These are phyloP conservation scores for Apis cerana DNA, from an alignment of 1,140 invertebrate species.

Conservation along the genomic window DNA sequence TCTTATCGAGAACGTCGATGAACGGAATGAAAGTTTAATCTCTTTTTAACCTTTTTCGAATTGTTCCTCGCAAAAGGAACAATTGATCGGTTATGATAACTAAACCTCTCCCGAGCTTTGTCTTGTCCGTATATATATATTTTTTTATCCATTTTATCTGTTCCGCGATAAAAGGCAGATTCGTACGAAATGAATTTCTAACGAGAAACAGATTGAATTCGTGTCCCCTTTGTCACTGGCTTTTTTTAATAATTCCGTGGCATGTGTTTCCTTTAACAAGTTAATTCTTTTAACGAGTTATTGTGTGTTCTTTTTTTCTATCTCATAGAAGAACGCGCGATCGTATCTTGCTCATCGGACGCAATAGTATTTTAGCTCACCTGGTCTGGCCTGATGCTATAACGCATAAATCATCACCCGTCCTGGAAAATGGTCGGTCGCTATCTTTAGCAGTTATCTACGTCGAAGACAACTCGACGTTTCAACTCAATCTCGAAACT, in stretches of 20 bases:
- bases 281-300: conserved; percentile 8
- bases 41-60: neutral
- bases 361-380: neutral
- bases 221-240: neutral
- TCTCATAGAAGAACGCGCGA: neutral
- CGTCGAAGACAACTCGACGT: neutral
- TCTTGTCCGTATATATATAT: no score
- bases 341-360: neutral
- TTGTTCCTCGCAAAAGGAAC: neutral
- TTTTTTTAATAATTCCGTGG: neutral
- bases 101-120: neutral
- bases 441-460: neutral
- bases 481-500: neutral
- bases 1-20: neutral
- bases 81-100: neutral
- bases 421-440: neutral
- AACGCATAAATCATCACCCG: conserved; percentile 27
- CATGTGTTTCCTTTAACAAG: neutral
- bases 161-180: neutral
- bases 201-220: neutral
- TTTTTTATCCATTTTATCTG: neutral
- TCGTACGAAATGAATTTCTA: neutral
- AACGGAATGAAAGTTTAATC: neutral
- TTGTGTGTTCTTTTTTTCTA: neutral
- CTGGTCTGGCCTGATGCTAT: neutral